Conservation (phyloP, 2,113 vertebrate genomes). For the Cyprinodon variegatus region DNA sequence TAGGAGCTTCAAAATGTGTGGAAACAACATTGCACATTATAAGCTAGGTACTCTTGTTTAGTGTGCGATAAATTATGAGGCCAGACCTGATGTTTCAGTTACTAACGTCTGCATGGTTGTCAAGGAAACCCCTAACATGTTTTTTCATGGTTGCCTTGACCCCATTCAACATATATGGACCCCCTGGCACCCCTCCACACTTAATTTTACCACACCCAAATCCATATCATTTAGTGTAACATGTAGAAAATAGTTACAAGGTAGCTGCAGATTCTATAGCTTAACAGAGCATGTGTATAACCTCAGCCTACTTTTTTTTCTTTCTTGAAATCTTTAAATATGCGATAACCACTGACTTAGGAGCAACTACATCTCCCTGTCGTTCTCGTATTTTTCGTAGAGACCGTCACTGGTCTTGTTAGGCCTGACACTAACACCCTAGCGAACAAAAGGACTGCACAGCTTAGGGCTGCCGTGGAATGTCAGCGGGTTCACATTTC, state of each 20-base stretch:
- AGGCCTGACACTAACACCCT: conserved; percentile 88
- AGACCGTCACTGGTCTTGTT: conserved; percentile 82
- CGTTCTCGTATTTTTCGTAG: conserved; percentile 35
- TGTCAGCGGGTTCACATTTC: conserved; percentile 97
- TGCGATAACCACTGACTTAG: conserved; percentile 15
- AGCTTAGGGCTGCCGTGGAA: conserved; percentile 87
- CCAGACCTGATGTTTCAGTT: conserved; percentile 22
- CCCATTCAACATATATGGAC: conserved; percentile 37
- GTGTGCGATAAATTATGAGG: conserved; percentile 16
- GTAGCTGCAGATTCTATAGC: not conserved
- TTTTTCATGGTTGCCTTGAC: conserved; percentile 41
- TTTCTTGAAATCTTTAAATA: conserved; percentile 10
- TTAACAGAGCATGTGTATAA: conserved; percentile 13
- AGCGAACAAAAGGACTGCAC: conserved; percentile 89
- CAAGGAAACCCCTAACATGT: conserved; percentile 48
- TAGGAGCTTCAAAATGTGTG: not conserved
- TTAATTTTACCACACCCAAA: conserved; percentile 33
- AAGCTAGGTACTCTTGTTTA: conserved; percentile 8
- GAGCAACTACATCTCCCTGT: conserved; percentile 50
- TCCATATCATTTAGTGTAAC: conserved; percentile 10
- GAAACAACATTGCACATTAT: not conserved
- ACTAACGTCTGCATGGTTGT: conserved; percentile 47
- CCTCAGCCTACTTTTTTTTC: conserved; percentile 37
- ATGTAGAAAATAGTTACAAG: conserved; percentile 14
- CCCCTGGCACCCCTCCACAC: conserved; percentile 11